These are phyloP conservation scores for Haliclona indistincta DNA, from an alignment of 37 sponge, comb jelly and placozoan genomes.

Conservation along the genomic window DNA sequence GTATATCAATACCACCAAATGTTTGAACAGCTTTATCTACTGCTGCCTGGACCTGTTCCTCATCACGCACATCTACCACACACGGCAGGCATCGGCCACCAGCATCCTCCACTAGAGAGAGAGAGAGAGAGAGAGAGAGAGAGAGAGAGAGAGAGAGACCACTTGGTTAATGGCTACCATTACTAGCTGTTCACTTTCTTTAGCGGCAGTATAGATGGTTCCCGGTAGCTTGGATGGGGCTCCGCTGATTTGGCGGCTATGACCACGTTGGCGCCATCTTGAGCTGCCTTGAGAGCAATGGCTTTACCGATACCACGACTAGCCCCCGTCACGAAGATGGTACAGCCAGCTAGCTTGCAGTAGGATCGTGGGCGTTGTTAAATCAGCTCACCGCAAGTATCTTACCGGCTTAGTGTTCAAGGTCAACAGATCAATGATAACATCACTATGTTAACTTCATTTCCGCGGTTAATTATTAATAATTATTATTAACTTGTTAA, in stretches of 20 bases:
- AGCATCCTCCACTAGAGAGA: slow-evolving; percentile 54
- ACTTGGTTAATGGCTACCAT: not conserved
- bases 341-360: slow-evolving; percentile 60
- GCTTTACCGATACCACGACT: slow-evolving; percentile 86
- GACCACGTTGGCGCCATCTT: slow-evolving; percentile 81
- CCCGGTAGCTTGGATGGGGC: slow-evolving; percentile 87
- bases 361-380: no score
- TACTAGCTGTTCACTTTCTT: slow-evolving; percentile 72
- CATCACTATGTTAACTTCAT: no score
- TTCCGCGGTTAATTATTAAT: no score
- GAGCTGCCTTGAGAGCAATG: slow-evolving; percentile 77
- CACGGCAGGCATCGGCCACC: slow-evolving; percentile 82
- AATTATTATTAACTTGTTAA: no score
- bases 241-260: slow-evolving; percentile 80
- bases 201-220: slow-evolving; percentile 83
- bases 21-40: slow-evolving; percentile 59
- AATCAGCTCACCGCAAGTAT: no score
- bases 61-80: slow-evolving; percentile 72
- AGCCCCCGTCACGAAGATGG: slow-evolving; percentile 82
- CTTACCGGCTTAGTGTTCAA: no score
- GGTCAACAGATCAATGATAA: no score
- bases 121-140: slow-evolving; percentile 15
- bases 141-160: not conserved
- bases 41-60: slow-evolving; percentile 68
- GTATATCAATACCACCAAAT: slow-evolving; percentile 86